phyloP scores from a whole-genome alignment of 2,888 invertebrate species.

The Unio delphinus region DNA sequence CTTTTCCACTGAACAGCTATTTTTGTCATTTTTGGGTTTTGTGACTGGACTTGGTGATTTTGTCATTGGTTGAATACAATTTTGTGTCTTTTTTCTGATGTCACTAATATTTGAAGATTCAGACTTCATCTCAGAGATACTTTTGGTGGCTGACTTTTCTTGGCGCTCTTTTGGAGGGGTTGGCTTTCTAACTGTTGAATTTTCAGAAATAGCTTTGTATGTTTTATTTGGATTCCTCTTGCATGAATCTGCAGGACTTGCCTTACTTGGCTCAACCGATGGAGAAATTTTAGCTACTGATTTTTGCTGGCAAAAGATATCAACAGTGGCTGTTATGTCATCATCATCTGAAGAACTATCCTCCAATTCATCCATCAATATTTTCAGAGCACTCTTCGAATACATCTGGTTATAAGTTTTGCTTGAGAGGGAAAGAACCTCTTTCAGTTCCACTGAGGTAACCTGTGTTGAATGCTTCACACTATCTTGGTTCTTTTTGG shows the following conservation, averaged over 20 bases:
- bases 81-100: background rate
- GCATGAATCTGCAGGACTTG: no score
- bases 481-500: background rate
- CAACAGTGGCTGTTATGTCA: constrained; percentile 1
- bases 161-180: constrained; percentile 8
- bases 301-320: no score
- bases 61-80: background rate
- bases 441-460: constrained; percentile 23
- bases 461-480: constrained; percentile 12
- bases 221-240: no score
- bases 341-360: constrained; percentile 23
- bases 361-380: constrained; percentile 25
- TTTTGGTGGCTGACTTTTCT: background rate
- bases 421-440: constrained; percentile 28
- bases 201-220: no score
- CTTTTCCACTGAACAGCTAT: background rate
- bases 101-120: background rate
- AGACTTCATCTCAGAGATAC: background rate
- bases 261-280: no score
- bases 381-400: constrained; percentile 24
- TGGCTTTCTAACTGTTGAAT: no score
- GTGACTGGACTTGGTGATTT: constrained; percentile 3
- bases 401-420: constrained; percentile 16
- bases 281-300: no score
- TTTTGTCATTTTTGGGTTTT: background rate